A percentile compares a stretch with the other conserved stretches of the same genome.
phyloP scores from a whole-genome alignment of 2,797 vertebrate species.

The Sebastes iracundus region DNA sequence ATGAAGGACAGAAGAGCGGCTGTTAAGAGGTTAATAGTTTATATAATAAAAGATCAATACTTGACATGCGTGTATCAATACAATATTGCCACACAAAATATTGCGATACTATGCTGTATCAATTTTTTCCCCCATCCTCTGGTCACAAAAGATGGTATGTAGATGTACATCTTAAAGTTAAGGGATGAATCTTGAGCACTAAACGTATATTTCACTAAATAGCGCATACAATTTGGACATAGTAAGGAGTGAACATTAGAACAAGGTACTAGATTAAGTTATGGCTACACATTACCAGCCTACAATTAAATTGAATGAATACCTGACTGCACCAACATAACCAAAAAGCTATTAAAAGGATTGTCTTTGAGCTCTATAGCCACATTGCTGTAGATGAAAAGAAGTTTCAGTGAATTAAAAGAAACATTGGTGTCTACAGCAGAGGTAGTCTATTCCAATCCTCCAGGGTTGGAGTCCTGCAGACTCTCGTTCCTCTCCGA shows the following conservation, averaged over 20 bases:
- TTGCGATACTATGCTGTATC: no score
- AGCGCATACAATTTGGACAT: background rate
- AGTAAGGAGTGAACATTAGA: background rate
- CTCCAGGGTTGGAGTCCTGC: background rate
- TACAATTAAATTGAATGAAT: background rate
- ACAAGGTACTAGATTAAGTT: background rate
- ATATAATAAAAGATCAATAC: no score
- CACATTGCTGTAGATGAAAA: background rate
- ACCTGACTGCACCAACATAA: background rate
- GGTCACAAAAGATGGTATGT: background rate
- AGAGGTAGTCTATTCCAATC: background rate
- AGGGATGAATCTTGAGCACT: background rate
- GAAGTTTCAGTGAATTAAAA: background rate
- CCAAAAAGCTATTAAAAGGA: background rate
- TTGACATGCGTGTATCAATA: no score
- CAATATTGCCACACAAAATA: no score
- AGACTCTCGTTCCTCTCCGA: conserved; percentile 3
- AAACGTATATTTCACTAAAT: background rate
- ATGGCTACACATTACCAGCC: background rate
- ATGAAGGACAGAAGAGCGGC: no score
- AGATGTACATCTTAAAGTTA: background rate
- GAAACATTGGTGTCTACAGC: background rate
- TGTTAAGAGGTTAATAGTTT: no score
- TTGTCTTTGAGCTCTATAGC: background rate
- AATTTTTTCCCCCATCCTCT: no score